These are phyloP conservation scores for Arvicanthis niloticus DNA, from an alignment of 2,113 vertebrate species.

Conservation along the genomic window DNA sequence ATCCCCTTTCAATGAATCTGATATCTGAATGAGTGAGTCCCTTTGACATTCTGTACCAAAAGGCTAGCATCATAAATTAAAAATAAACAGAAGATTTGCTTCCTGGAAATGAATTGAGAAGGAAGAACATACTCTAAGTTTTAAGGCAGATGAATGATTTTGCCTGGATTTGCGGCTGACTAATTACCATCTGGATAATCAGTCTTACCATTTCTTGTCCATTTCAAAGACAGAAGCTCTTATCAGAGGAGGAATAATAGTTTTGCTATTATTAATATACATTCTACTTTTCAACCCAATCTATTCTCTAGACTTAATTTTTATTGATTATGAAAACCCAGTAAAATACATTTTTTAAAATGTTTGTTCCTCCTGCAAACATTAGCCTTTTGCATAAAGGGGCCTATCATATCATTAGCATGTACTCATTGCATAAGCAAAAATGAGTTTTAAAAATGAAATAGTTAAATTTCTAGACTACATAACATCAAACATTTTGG, in stretches of 20 bases:
- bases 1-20: background rate
- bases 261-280: background rate
- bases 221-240: conserved; percentile 47
- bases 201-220: background rate
- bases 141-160: conserved; percentile 52
- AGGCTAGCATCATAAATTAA: conserved; percentile 38
- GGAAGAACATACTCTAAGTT: conserved; percentile 17
- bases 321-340: background rate
- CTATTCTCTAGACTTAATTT: background rate
- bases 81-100: conserved; percentile 49
- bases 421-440: background rate
- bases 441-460: background rate
- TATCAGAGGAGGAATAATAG: background rate
- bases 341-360: background rate
- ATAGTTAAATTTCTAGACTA: background rate
- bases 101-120: conserved; percentile 35
- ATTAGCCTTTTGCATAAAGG: background rate
- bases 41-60: conserved; percentile 1
- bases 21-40: background rate
- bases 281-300: background rate
- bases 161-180: conserved; percentile 9
- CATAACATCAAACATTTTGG: background rate
- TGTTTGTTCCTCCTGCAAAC: background rate
- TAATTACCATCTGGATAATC: conserved; percentile 59
- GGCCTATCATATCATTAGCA: background rate